Percentiles rank a stretch among this genome's conserved stretches.
phyloP scores from a whole-genome alignment of 2,888 invertebrate genomes.

The Hofmannophila pseudospretella region DNA sequence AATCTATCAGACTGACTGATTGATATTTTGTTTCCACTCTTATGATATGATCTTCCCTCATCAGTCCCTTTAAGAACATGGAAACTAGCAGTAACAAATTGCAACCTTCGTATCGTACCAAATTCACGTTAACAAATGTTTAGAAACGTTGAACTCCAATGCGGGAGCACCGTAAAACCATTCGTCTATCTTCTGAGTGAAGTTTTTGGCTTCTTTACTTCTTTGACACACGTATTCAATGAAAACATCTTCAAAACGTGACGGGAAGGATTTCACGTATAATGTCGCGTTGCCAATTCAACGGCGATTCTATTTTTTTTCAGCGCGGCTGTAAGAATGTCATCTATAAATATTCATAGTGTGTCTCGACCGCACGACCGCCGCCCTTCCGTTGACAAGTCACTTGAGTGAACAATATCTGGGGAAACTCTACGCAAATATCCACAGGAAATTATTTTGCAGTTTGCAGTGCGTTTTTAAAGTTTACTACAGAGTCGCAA shows the following conservation, averaged over 20 bases:
- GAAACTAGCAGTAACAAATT: no score
- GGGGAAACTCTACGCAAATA: not conserved
- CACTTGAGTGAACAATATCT: conserved; percentile 3
- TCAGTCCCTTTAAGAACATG: no score
- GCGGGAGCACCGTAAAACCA: no score
- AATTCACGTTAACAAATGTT: no score
- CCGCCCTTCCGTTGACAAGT: conserved; percentile 11
- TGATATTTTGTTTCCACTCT: no score
- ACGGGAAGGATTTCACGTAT: not conserved
- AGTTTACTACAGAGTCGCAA: no score
- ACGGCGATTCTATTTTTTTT: conserved; percentile 6
- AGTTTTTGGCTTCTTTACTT: no score
- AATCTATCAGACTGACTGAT: no score
- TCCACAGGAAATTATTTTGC: not conserved
- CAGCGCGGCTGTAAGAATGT: conserved; percentile 6
- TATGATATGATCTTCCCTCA: no score
- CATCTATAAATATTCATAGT: conserved; percentile 19
- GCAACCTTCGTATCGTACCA: no score
- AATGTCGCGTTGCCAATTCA: not conserved
- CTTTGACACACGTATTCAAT: not conserved
- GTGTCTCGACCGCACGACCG: conserved; percentile 6
- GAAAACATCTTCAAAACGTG: not conserved
- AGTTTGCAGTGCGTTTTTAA: not conserved
- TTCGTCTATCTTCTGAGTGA: no score
- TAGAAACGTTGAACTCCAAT: no score